These are phyloP conservation scores for Ophion obscuratus DNA, from an alignment of 2,888 invertebrate species.

Conservation along the genomic window DNA sequence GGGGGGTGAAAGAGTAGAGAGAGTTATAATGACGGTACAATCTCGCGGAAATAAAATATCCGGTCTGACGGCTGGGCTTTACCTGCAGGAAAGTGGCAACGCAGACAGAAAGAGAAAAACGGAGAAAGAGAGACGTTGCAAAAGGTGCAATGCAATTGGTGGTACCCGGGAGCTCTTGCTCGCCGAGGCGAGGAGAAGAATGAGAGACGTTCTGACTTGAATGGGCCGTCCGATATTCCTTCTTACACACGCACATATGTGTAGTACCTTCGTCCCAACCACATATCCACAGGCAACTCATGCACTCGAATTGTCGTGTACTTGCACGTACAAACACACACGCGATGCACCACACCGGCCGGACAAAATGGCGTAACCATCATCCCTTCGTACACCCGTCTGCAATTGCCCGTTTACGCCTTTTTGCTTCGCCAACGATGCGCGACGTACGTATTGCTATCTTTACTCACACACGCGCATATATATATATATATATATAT, in stretches of 20 bases:
- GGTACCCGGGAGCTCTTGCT: constrained; percentile 7
- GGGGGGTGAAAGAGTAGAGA: background rate
- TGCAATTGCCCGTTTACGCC: constrained; percentile 17
- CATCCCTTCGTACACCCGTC: background rate
- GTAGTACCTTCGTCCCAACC: background rate
- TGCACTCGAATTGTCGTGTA: background rate
- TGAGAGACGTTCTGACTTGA: constrained; percentile 43
- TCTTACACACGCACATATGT: background rate
- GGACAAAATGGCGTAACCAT: constrained; percentile 2
- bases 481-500: background rate
- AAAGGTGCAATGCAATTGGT: constrained; percentile 26
- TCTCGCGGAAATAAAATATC: constrained; percentile 61
- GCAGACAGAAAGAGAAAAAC: constrained; percentile 24
- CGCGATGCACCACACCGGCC: background rate
- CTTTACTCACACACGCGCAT: background rate
- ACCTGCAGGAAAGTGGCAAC: constrained; percentile 36
- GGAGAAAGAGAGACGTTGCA: constrained; percentile 24
- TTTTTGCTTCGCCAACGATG: constrained; percentile 5
- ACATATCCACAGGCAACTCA: background rate
- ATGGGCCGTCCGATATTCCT: constrained; percentile 44
- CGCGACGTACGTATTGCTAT: background rate
- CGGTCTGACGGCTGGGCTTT: constrained; percentile 52
- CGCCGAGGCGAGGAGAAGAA: constrained; percentile 22
- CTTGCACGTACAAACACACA: background rate
- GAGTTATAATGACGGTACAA: constrained; percentile 50